Conservation (phyloP, 30 jellyfish, hydroid and myxozoan species). For the Sanderia malayensis region DNA sequence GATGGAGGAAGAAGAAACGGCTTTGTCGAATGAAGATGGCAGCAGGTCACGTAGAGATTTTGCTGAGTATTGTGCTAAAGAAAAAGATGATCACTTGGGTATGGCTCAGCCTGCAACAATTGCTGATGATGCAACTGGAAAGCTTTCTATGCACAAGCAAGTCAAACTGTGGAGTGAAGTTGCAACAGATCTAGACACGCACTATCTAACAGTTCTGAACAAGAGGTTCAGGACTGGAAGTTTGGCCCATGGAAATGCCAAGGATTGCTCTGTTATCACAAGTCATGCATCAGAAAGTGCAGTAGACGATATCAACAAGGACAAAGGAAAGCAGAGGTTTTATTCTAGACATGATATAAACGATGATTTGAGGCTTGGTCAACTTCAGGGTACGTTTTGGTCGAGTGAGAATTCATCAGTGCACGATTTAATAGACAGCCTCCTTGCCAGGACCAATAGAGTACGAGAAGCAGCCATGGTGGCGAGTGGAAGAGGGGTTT, state of each 20-base stretch:
- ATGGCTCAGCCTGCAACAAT: constrained; percentile 8
- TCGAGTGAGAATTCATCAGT: constrained; percentile 9
- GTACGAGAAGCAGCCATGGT: constrained; percentile 26
- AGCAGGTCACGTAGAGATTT: constrained; percentile 12
- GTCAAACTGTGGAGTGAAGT: constrained; percentile 56
- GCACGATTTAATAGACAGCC: constrained; percentile 16
- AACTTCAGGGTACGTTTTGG: constrained; percentile 34
- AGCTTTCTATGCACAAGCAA: constrained; percentile 7
- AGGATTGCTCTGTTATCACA: constrained; percentile 16
- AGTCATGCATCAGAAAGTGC: constrained; percentile 36
- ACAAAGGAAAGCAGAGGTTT: constrained; percentile 21
- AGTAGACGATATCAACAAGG: constrained; percentile 28
- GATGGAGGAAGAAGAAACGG: background rate
- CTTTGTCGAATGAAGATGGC: constrained; percentile 3
- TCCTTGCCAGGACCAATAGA: constrained; percentile 40
- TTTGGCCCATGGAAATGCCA: constrained; percentile 7
- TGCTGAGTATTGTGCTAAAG: constrained; percentile 23
- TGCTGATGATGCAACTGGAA: background rate
- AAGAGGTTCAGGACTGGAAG: constrained; percentile 27
- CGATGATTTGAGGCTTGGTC: constrained; percentile 46
- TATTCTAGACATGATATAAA: constrained; percentile 33
- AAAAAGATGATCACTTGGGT: constrained; percentile 15
- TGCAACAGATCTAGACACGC: constrained; percentile 55
- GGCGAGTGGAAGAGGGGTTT: constrained; percentile 20
- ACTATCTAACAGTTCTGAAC: constrained; percentile 41